These are phyloP conservation scores for Nipponia nippon DNA, from an alignment of 2,113 vertebrate genomes.

Conservation along the genomic window DNA sequence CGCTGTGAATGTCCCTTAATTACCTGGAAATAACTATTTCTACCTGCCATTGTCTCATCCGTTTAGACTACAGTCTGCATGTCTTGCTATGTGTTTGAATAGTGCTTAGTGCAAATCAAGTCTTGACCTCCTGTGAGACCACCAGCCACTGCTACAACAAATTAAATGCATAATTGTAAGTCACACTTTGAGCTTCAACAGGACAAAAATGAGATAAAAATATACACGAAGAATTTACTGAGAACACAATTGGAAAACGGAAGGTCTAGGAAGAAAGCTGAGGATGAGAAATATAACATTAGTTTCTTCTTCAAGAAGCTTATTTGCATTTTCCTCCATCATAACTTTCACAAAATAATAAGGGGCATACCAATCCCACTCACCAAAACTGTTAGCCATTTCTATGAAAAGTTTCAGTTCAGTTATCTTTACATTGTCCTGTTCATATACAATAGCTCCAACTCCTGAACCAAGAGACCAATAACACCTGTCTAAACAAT, in stretches of 20 bases:
- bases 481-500: background rate
- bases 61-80: background rate
- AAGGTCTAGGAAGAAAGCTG: background rate
- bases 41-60: background rate
- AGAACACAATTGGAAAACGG: background rate
- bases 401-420: background rate
- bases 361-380: background rate
- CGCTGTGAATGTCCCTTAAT: background rate
- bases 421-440: background rate
- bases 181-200: background rate
- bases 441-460: background rate
- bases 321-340: background rate
- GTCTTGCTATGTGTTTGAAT: background rate
- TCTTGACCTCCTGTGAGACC: background rate
- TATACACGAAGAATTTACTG: background rate
- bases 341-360: background rate
- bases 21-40: background rate
- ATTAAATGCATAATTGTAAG: background rate
- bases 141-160: background rate
- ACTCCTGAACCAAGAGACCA: background rate
- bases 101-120: background rate
- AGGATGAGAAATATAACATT: background rate
- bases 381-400: background rate
- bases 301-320: background rate
- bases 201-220: background rate